Percentiles rank a stretch among this genome's conserved stretches.
Evolutionary conservation across 1,140 invertebrate genomes (phyloP).

Genomic region (Copidosoma floridanum): DNA sequence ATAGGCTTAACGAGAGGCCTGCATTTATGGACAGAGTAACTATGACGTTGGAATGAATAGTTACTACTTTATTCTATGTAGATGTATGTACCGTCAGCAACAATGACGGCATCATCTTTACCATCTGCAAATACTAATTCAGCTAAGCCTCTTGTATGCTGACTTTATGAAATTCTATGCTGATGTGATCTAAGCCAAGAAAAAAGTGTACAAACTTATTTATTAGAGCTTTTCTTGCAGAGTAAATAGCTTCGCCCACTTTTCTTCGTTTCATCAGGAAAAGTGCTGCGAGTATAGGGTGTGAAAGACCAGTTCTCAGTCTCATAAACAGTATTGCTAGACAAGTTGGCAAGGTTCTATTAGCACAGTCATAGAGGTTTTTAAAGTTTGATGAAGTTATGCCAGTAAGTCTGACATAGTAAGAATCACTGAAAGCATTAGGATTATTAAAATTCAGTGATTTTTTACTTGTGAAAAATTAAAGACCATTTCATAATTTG

Average conservation of each 20-base stretch:
- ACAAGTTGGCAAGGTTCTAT: constrained; percentile 1
- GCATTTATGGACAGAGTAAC: neutral
- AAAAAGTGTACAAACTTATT: neutral
- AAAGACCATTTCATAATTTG: neutral
- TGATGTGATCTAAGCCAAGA: neutral
- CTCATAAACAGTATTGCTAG: constrained; percentile 3
- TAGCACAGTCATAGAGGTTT: neutral
- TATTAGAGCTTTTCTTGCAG: neutral
- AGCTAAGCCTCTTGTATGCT: neutral
- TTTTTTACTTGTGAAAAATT: neutral
- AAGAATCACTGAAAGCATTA: neutral
- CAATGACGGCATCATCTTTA: neutral
- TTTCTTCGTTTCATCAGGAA: neutral
- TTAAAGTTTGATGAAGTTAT: neutral
- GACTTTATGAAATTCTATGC: neutral
- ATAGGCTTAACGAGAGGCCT: neutral
- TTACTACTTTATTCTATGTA: neutral
- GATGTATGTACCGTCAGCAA: neutral
- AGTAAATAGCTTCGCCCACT: neutral
- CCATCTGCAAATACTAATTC: neutral
- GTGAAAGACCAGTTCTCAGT: neutral
- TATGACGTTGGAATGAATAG: neutral
- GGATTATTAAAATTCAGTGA: neutral
- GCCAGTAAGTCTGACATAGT: neutral
- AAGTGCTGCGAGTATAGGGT: neutral